Evolutionary conservation across 2,797 vertebrate genomes (phyloP), one percentile per base, ranked within the genome.

Genomic region (Semotilus atromaculatus): DNA sequence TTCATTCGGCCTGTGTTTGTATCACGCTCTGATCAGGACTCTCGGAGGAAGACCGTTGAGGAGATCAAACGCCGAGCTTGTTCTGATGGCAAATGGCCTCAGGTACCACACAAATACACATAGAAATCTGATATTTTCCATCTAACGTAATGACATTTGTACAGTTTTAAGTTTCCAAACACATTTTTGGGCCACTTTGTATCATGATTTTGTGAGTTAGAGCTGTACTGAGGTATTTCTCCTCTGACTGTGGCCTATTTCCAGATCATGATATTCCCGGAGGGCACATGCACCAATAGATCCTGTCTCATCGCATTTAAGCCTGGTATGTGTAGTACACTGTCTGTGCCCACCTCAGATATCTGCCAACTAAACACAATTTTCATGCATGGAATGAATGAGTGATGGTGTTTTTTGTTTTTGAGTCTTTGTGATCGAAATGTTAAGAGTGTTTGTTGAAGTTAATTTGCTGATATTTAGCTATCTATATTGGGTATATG

Each of bases 241-340:
- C 38, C 19, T 51, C 21, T 84, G 40, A 14, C 43, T 81, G 40
- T 45, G 43, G 48, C 86, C 62, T 91, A 79, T 83, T 79, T 90
- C 58, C 90, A 99, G 98, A 97, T 99, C 90, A 99, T 99, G 98
- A 99, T 99, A 93, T 99, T 99, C 93, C 98, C 98, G 72, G 98
- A 99, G 89, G 98, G 98, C 91, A 99, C 98, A 0, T 99, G 98
- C 88, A 99, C 98, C 73, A 99, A 99, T 90, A 96, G 98, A 93
- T 98, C 97, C 90, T 99, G 98, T 91, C 94, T 99, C 82, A 99
- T 99, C 91, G 97, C 97, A 82, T 99, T 98, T 93, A 99, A 99
- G 88, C 97, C 98, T 92, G 98, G 98, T 99, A 97, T 74, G 92
- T 91, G 81, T 89, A 66, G 55, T 31, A 31, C 18, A 21, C 68